Percentiles rank a stretch among this genome's conserved stretches.
Evolutionary conservation across 2,797 vertebrate species (phyloP).

Genomic region (Halcyon chelicuti): DNA sequence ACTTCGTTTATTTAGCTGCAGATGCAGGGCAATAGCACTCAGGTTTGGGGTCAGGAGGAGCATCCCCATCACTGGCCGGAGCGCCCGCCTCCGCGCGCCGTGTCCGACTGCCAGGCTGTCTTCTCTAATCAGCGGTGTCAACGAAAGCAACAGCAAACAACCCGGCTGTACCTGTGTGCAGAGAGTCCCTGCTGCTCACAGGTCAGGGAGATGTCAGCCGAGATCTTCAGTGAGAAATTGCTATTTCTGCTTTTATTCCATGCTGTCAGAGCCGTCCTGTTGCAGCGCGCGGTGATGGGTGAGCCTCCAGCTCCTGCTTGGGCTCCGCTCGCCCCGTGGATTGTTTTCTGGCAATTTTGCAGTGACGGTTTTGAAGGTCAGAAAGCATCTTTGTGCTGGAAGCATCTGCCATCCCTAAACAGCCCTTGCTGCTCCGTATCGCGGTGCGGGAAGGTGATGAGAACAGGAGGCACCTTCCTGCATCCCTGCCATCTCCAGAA

Average conservation of each 20-base stretch:
- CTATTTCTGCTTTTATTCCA: constrained; percentile 1
- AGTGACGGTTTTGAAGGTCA: not conserved
- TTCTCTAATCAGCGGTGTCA: constrained; percentile 60
- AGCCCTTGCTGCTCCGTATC: not conserved
- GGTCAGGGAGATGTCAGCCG: constrained; percentile 17
- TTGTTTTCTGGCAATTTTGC: not conserved
- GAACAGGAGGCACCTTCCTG: not conserved
- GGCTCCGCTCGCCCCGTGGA: not conserved
- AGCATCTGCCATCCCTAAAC: not conserved
- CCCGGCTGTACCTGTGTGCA: not conserved
- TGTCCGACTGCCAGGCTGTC: not conserved
- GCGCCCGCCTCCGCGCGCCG: not conserved
- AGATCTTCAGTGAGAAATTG: constrained; percentile 13
- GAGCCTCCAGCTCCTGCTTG: not conserved
- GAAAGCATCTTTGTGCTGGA: not conserved
- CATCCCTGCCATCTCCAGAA: not conserved
- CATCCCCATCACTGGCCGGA: constrained; percentile 6
- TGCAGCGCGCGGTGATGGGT: not conserved
- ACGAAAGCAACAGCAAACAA: not conserved
- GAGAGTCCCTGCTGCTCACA: constrained; percentile 33
- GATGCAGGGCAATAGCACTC: constrained; percentile 75
- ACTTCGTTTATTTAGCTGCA: constrained; percentile 86
- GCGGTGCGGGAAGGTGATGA: not conserved
- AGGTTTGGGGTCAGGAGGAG: constrained; percentile 76
- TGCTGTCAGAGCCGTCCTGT: constrained; percentile 34